A percentile compares a stretch with the other conserved stretches of the same genome.
These are phyloP conservation scores for Peromyscus eremicus DNA, from an alignment of 2,797 vertebrate genomes.

Conservation along the genomic window DNA sequence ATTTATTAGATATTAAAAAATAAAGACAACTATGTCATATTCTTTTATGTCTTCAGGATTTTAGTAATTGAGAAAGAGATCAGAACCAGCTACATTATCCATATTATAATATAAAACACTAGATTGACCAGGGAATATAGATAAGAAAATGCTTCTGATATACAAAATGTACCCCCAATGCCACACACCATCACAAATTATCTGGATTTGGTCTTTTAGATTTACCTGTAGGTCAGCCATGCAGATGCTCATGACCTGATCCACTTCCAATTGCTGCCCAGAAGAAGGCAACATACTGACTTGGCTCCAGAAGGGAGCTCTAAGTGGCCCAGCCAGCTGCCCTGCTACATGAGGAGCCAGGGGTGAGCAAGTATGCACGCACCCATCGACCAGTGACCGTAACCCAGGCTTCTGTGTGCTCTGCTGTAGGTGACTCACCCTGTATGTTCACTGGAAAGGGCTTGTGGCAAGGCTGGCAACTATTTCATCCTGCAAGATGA, in stretches of 20 bases:
- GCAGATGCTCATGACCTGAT: neutral
- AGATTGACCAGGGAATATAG: neutral
- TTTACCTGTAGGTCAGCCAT: neutral
- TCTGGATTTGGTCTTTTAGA: neutral
- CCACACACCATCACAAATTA: neutral
- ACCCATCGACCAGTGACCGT: neutral
- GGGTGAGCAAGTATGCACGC: neutral
- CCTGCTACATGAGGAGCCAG: neutral
- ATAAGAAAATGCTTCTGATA: neutral
- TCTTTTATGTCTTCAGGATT: neutral
- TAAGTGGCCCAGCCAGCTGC: neutral
- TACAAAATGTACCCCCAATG: neutral
- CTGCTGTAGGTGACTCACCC: neutral
- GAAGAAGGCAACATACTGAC: neutral
- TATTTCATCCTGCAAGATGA: neutral
- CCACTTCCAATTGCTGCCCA: neutral
- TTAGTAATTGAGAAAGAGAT: slow-evolving; percentile 6
- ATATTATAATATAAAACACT: neutral
- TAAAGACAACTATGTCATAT: neutral
- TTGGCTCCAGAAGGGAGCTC: neutral
- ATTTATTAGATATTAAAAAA: neutral
- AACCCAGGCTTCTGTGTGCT: neutral
- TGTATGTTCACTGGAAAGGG: too few species aligned
- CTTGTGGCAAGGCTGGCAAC: neutral
- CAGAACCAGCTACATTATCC: neutral